A percentile compares a stretch with the other conserved stretches of the same genome.
Conservation (phyloP, 1,140 invertebrate species). For the Monomorium pharaonis region DNA sequence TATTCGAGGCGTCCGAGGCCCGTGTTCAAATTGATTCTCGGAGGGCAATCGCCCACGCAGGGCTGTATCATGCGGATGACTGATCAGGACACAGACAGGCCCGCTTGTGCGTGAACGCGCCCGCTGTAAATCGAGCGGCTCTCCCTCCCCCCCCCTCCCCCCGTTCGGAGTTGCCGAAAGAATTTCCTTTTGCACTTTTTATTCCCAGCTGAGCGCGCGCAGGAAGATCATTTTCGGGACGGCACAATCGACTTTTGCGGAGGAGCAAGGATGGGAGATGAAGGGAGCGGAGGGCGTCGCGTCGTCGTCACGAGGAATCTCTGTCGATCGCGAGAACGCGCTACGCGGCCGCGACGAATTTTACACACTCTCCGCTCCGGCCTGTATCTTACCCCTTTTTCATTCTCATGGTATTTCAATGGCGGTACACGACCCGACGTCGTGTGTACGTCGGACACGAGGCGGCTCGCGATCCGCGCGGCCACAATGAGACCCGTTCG, state of each 20-base stretch:
- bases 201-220: constrained; percentile 43
- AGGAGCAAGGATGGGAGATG: not conserved
- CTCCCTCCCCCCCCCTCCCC: not conserved
- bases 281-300: not conserved
- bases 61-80: constrained; percentile 55
- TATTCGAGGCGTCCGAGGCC: constrained; percentile 18
- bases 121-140: constrained; percentile 15
- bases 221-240: constrained; percentile 57
- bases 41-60: constrained; percentile 59
- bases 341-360: constrained; percentile 22
- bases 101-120: constrained; percentile 23
- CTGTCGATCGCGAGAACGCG: constrained; percentile 29
- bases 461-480: constrained; percentile 26
- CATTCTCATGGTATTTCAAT: constrained; percentile 19
- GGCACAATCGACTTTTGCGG: constrained; percentile 18
- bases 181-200: constrained; percentile 3
- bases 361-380: not conserved
- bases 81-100: not conserved
- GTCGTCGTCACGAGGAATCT: not conserved
- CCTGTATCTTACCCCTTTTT: constrained; percentile 11
- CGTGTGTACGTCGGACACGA: constrained; percentile 24
- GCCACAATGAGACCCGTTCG: constrained; percentile 59
- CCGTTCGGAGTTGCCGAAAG: not conserved
- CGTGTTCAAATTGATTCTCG: constrained; percentile 59
- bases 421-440: constrained; percentile 4